Evolutionary conservation across 2,888 invertebrate species (phyloP), one percentile per base, ranked within the genome.

Genomic region (Hypercompe scribonia): DNA sequence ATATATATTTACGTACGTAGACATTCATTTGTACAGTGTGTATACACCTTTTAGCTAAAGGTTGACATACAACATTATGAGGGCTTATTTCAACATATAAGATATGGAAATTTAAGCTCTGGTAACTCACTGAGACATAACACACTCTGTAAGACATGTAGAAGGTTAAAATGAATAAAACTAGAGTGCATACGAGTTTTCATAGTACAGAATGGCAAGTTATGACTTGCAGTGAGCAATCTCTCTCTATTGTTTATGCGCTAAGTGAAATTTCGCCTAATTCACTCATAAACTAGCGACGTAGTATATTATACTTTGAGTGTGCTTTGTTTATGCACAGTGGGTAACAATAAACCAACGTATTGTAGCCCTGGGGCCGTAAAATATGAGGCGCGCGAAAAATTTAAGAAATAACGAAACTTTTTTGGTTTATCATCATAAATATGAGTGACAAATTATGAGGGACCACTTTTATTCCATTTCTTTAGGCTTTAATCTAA

Each of bases 191-290:
- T 33, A 13, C n/a, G 84, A 83, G 82, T 84, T 72, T 67, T 54
- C 31, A 1, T 77, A 74, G 82, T 83, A 82, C 63, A 70, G 70
- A 72, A 75, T 39, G 21, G 71, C 61, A 64, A 81, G 66, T 84
- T 84, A 84, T 70, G 75, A 75, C 34, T 65, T 75, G 75, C 74
- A 75, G 34, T 28, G 61, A 54, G 66, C 66, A 66, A 70, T 63
- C 72, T 72, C 74, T 72, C 68, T 76, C 64, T 63, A 78, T 75
- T 82, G 83, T 83, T 82, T 80, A 80, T 84, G 75, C 70, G 78
- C 72, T 70, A 70, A 78, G 82, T 80, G 70, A 74, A 84, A 76
- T 80, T 82, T 79, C 68, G 68, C 36, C 73, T 82, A 78, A 82
- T 82, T 80, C 50, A 13, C 61, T 67, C 72, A 73, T 80, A 78